Evolutionary conservation across 1,140 invertebrate genomes (phyloP).

Genomic region (Myzus persicae): DNA sequence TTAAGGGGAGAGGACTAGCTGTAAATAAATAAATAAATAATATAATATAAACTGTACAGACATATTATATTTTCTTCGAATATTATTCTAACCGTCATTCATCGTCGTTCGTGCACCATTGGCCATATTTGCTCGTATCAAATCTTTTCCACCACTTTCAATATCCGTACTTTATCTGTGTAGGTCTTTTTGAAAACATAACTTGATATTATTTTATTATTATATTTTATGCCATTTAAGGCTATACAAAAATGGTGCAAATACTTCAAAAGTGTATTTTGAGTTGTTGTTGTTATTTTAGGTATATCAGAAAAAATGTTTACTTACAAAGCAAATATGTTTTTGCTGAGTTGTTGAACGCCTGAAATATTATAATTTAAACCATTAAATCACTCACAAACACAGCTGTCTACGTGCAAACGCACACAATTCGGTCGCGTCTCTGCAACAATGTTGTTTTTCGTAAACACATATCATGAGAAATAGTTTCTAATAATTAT

Average conservation of each 20-base stretch:
- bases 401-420: background rate
- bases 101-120: background rate
- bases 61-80: background rate
- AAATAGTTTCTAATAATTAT: background rate
- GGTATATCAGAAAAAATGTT: background rate
- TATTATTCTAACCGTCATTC: background rate
- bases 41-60: background rate
- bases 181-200: background rate
- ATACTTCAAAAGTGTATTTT: background rate
- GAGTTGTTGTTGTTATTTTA: background rate
- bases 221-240: background rate
- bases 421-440: background rate
- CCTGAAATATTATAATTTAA: background rate
- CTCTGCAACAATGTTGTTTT: background rate
- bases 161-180: background rate
- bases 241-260: background rate
- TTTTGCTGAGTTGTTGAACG: background rate
- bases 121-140: background rate
- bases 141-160: background rate
- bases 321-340: background rate
- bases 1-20: background rate
- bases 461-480: background rate
- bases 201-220: background rate
- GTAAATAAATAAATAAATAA: background rate
- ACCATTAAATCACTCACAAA: background rate